These are phyloP conservation scores for Anarrhichthys ocellatus DNA, from an alignment of 2,113 vertebrate genomes.

Conservation along the genomic window DNA sequence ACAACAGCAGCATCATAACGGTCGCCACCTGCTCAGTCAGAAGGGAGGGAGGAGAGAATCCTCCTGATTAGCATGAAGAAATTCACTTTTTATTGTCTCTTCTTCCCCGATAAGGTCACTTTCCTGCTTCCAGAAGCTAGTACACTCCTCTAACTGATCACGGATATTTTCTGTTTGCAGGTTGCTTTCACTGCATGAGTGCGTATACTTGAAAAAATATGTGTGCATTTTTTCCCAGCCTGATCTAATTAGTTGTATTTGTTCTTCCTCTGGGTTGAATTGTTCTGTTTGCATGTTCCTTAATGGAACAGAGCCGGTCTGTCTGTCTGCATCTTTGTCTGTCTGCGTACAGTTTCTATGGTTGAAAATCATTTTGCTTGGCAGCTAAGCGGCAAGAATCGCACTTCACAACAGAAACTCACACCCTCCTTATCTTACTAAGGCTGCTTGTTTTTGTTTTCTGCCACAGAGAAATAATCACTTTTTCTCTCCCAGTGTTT, in stretches of 20 bases:
- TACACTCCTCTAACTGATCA: slow-evolving; percentile 29
- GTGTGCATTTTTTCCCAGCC: slow-evolving; percentile 28
- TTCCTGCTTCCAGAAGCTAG: slow-evolving; percentile 11
- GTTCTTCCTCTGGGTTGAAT: slow-evolving; percentile 28
- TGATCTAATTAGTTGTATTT: slow-evolving; percentile 54
- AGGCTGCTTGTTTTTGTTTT: slow-evolving; percentile 65
- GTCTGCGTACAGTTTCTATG: slow-evolving; percentile 28
- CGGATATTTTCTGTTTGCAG: slow-evolving; percentile 39
- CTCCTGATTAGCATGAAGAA: slow-evolving; percentile 37
- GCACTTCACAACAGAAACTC: slow-evolving; percentile 68
- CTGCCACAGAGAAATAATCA: slow-evolving; percentile 65
- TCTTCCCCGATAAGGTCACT: slow-evolving; percentile 41
- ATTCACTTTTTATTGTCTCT: slow-evolving; percentile 22
- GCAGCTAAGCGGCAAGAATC: slow-evolving; percentile 66
- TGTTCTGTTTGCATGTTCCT: slow-evolving; percentile 44
- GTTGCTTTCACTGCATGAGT: slow-evolving; percentile 20
- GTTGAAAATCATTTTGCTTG: slow-evolving; percentile 43
- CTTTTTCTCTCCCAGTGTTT: slow-evolving; percentile 55
- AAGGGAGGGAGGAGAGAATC: slow-evolving; percentile 1
- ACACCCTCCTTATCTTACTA: slow-evolving; percentile 69
- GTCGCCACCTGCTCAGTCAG: slow-evolving; percentile 59
- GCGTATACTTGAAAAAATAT: slow-evolving; percentile 17
- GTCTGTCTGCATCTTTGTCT: slow-evolving; percentile 40
- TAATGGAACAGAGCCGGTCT: slow-evolving; percentile 46
- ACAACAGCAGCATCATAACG: slow-evolving; percentile 50